Evolutionary conservation across 2,797 vertebrate species (phyloP).

Genomic region (Intellagama lesueurii): DNA sequence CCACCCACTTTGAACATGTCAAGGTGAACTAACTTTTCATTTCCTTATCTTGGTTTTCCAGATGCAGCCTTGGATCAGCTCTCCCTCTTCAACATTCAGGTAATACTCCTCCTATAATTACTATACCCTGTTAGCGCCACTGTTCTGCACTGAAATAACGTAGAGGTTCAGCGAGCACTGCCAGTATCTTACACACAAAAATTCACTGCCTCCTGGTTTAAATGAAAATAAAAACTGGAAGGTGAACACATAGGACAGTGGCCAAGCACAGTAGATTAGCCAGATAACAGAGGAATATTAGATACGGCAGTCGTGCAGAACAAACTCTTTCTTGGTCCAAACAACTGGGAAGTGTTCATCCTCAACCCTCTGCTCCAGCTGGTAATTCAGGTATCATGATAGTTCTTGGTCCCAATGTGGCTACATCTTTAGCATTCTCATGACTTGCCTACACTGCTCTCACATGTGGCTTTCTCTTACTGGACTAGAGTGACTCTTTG

Average conservation of each 20-base stretch:
- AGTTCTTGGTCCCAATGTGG: background rate
- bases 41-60: constrained; percentile 4
- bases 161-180: background rate
- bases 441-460: no score
- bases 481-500: background rate
- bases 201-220: background rate
- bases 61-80: background rate
- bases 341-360: background rate
- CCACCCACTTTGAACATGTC: background rate
- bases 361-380: background rate
- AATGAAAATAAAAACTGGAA: background rate
- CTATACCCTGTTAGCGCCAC: background rate
- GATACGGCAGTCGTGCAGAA: background rate
- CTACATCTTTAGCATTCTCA: background rate
- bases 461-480: background rate
- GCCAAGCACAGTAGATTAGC: background rate
- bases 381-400: background rate
- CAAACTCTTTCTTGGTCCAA: background rate
- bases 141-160: background rate
- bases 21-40: background rate
- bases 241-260: background rate
- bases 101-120: background rate
- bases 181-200: background rate
- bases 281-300: background rate
- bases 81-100: constrained; percentile 5